These are phyloP conservation scores for Euspilapteryx auroguttella DNA, from an alignment of 2,888 invertebrate species.

Conservation along the genomic window DNA sequence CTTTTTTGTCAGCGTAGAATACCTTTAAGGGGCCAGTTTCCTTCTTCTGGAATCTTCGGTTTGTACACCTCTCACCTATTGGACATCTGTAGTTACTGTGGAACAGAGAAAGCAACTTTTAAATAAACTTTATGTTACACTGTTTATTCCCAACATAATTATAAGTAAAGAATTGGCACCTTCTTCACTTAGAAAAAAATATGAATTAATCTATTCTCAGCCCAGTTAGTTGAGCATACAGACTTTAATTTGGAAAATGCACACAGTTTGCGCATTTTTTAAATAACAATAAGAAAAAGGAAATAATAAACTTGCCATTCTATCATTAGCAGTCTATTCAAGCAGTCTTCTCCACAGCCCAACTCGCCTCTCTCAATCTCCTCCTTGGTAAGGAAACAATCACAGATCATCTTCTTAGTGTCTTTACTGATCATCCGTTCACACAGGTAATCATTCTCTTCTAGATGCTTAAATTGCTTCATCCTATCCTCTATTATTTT, in stretches of 20 bases:
- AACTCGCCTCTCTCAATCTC: constrained; percentile 81
- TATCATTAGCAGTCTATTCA: constrained; percentile 96
- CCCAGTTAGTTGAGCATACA: too few relatives aligned
- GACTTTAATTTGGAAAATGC: too few relatives aligned
- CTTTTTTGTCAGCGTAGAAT: constrained; percentile 92
- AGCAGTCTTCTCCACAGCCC: constrained; percentile 94
- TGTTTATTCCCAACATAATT: too few relatives aligned
- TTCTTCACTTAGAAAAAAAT: too few relatives aligned
- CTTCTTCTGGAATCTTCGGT: constrained; percentile 89
- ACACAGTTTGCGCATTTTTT: too few relatives aligned
- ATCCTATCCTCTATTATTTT: constrained; percentile 59
- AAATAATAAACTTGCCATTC: constrained; percentile 91
- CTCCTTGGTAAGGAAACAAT: constrained; percentile 89
- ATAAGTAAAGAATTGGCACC: too few relatives aligned
- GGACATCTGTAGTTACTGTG: constrained; percentile 91
- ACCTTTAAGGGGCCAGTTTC: constrained; percentile 84
- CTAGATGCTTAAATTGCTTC: constrained; percentile 77
- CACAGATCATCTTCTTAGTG: constrained; percentile 92
- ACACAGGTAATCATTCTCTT: constrained; percentile 83
- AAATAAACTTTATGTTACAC: too few relatives aligned
- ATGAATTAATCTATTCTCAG: too few relatives aligned
- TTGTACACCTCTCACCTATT: constrained; percentile 88
- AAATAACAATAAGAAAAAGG: too few relatives aligned
- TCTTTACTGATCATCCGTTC: constrained; percentile 88
- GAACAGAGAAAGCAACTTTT: too few relatives aligned